phyloP scores from a whole-genome alignment of 2,888 invertebrate species.

The Hyposoter dolosus region DNA sequence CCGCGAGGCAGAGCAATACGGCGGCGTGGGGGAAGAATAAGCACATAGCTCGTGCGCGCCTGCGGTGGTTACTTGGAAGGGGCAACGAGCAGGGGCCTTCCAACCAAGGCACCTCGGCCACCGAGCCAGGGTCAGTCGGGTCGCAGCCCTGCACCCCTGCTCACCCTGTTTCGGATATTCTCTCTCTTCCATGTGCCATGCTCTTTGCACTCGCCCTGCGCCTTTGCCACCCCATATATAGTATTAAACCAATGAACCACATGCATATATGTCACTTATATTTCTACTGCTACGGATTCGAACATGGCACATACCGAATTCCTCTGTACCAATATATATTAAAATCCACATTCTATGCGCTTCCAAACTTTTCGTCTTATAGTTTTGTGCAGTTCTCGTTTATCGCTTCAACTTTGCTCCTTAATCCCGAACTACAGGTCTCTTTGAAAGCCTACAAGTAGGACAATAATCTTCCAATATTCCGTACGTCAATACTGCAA shows the following conservation, averaged over 20 bases:
- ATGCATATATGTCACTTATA: constrained; percentile 7
- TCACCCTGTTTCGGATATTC: constrained; percentile 71
- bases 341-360: constrained; percentile 26
- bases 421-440: not conserved
- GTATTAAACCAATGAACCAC: constrained; percentile 35
- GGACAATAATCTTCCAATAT: not conserved
- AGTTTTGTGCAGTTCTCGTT: not conserved
- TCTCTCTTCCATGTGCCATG: constrained; percentile 63
- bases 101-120: constrained; percentile 79
- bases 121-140: constrained; percentile 83
- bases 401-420: constrained; percentile 8
- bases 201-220: constrained; percentile 68
- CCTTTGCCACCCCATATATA: constrained; percentile 59
- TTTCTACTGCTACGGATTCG: not conserved
- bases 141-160: constrained; percentile 82
- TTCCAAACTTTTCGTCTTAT: constrained; percentile 16
- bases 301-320: constrained; percentile 9
- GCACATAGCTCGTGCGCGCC: constrained; percentile 61
- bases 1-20: not conserved
- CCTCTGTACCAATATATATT: constrained; percentile 42
- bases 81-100: constrained; percentile 77
- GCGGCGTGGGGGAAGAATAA: constrained; percentile 28
- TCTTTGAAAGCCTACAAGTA: not conserved
- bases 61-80: constrained; percentile 68
- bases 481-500: not conserved